Evolutionary conservation across 23 tunicate genomes (phyloP), one percentile per base, ranked within the genome.

Genomic region (Trididemnum miniatum): DNA sequence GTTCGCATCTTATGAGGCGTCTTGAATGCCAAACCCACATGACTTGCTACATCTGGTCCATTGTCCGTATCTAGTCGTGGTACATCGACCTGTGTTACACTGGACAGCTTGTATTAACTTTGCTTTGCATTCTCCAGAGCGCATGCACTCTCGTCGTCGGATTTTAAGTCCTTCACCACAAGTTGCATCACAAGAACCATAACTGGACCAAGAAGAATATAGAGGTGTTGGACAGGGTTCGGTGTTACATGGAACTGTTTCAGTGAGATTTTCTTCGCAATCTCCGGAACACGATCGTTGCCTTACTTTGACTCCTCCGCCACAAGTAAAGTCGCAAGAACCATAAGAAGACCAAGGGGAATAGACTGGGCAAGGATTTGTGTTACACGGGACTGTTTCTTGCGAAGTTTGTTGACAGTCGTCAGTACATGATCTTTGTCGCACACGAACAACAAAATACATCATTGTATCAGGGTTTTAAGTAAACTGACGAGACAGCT

Each of bases 301-400:
- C 22, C 87, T 35, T 23, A 32, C 31, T 37, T 60, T 63, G 24
- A 31, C 63, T 7, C 87, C 87, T 2, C 95, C 95, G 37, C 80
- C 95, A 67, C 95, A 89, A 1, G 74, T 9, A 24, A 34, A 78
- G 60, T 28, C 44, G 71, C 95, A 89, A 27, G 31, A 31, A 9
- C 76, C 49, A 76, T 59, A 89, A 12, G 36, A 72, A 0, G 85
- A 50, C 95, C 95, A 89, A n/a, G 49, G 38, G 22, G 80, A 51
- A 29, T 49, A 74, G 31, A 31, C 36, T 3, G 85, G 72, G 40
- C 84, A 77, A 0, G 80, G 72, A 7, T 66, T 35, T 22, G 40
- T 28, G 81, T 78, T 66, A 39, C 95, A 89, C 12, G 73, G 9
- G n/a, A n/a, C n/a, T n/a, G n/a, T n/a, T n/a, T n/a, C n/a, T n/a